phyloP scores from a whole-genome alignment of 2,888 invertebrate genomes.

The Catocala sponsa region DNA sequence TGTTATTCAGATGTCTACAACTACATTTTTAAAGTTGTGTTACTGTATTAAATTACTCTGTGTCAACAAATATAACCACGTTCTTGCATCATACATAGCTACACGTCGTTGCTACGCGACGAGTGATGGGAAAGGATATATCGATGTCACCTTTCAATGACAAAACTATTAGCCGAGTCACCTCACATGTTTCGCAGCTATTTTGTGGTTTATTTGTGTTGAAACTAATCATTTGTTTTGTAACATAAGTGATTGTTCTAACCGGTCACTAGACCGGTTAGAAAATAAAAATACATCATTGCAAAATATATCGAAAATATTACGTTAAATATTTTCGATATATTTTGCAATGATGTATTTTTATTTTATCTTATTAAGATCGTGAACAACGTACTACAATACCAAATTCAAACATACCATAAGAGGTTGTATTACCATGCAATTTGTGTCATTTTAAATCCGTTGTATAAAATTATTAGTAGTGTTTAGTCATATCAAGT shows the following conservation, averaged over 20 bases:
- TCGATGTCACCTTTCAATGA: constrained; percentile 43
- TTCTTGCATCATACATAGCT: constrained; percentile 44
- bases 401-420: no score
- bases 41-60: constrained; percentile 24
- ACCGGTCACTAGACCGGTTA: background rate
- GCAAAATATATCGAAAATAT: no score
- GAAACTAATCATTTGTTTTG: constrained; percentile 3
- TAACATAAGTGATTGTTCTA: background rate
- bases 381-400: no score
- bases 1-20: background rate
- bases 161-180: constrained; percentile 19
- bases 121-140: constrained; percentile 44
- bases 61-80: constrained; percentile 40
- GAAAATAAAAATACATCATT: no score
- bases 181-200: constrained; percentile 3
- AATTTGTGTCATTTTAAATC: no score
- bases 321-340: no score
- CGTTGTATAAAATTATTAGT: no score
- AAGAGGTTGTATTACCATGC: no score
- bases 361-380: no score
- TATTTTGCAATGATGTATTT: no score
- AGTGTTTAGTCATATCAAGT: no score
- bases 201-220: constrained; percentile 6
- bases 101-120: constrained; percentile 53
- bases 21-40: constrained; percentile 7